phyloP scores from a whole-genome alignment of 2,797 vertebrate species.

The Argyrosomus regius region DNA sequence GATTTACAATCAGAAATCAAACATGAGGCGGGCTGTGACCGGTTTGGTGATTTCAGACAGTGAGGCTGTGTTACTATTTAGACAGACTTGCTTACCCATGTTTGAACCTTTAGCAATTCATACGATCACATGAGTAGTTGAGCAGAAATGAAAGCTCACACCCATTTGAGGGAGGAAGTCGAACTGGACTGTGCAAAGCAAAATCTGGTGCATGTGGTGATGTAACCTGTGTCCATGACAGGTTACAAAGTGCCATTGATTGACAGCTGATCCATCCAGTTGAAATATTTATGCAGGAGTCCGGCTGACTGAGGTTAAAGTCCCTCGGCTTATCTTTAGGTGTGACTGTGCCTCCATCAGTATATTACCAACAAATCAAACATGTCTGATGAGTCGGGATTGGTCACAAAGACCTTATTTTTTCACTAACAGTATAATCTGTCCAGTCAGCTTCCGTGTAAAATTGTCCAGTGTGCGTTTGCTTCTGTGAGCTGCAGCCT shows the following conservation, averaged over 20 bases:
- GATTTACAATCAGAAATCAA: not conserved
- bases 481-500: not conserved
- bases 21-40: not conserved
- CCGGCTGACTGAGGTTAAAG: constrained; percentile 9
- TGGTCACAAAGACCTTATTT: not conserved
- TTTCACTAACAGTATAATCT: not conserved
- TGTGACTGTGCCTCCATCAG: not conserved
- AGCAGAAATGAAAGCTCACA: not conserved
- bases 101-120: not conserved
- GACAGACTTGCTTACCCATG: not conserved
- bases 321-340: constrained; percentile 39
- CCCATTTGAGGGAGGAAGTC: not conserved
- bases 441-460: not conserved
- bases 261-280: not conserved
- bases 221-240: not conserved
- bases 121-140: not conserved
- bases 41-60: not conserved
- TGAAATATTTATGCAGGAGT: not conserved
- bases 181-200: not conserved
- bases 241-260: not conserved
- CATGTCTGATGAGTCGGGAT: constrained; percentile 8
- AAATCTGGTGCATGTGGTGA: not conserved
- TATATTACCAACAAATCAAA: constrained; percentile 30
- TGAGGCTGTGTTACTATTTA: not conserved
- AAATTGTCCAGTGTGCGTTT: constrained; percentile 1